Evolutionary conservation across 2,888 invertebrate species (phyloP).

Genomic region (Rotaria magnacalcarata): DNA sequence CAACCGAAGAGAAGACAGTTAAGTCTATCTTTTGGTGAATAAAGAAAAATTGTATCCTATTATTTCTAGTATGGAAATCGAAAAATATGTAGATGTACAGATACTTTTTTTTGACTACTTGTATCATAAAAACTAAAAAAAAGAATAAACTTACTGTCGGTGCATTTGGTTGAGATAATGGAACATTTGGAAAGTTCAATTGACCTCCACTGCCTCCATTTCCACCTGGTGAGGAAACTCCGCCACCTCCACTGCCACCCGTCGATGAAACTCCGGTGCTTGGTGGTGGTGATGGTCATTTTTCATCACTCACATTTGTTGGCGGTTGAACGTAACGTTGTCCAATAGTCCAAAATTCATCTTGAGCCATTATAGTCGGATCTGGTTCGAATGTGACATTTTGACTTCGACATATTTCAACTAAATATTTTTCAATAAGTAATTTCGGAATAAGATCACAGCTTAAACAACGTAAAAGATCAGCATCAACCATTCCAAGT

Average conservation of each 20-base stretch:
- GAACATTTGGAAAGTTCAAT: neutral
- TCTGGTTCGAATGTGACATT: constrained; percentile 91
- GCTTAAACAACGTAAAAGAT: constrained; percentile 83
- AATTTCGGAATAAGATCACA: constrained; percentile 90
- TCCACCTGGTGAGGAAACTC: too few species aligned
- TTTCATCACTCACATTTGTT: neutral
- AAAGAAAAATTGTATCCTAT: too few species aligned
- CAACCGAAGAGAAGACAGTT: too few species aligned
- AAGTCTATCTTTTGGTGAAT: too few species aligned
- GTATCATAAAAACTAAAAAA: too few species aligned
- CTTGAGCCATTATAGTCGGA: constrained; percentile 61
- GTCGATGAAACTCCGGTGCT: too few species aligned
- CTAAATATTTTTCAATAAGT: constrained; percentile 81
- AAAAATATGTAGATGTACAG: too few species aligned
- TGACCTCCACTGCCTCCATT: neutral
- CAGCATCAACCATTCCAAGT: constrained; percentile 78
- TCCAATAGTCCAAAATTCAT: constrained; percentile 35
- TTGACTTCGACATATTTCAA: constrained; percentile 92
- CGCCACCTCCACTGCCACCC: too few species aligned
- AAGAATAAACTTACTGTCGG: constrained; percentile 14
- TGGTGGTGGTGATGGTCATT: neutral
- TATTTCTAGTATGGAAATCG: too few species aligned
- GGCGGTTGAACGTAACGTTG: constrained; percentile 21
- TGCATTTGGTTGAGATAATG: neutral
- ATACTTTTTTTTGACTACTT: too few species aligned